Evolutionary conservation across 2,888 invertebrate species (phyloP).

Genomic region (Formica aserva): DNA sequence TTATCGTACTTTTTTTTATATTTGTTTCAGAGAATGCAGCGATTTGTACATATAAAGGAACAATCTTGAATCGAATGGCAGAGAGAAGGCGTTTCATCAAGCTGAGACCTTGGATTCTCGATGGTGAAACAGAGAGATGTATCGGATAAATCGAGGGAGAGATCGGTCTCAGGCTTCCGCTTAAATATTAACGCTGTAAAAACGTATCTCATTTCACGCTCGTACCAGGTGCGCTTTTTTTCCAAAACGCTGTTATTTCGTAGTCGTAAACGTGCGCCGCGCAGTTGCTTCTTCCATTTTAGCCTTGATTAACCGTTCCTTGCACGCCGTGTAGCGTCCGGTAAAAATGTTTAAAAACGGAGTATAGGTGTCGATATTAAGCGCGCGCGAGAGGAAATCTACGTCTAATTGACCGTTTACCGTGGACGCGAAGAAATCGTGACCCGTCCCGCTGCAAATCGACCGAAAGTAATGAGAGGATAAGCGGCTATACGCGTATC

Average conservation of each 20-base stretch:
- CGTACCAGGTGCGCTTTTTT: neutral
- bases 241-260: constrained; percentile 14
- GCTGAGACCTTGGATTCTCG: neutral
- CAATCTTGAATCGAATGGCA: neutral
- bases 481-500: constrained; percentile 44
- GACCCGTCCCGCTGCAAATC: constrained; percentile 21
- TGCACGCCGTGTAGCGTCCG: neutral
- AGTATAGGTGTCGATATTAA: neutral
- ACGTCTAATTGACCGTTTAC: constrained; percentile 20
- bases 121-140: neutral
- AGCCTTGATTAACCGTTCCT: constrained; percentile 14
- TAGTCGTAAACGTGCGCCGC: constrained; percentile 13
- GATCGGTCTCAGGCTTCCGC: constrained; percentile 13
- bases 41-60: neutral
- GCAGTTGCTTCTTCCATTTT: neutral
- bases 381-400: neutral
- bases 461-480: constrained; percentile 63
- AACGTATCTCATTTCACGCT: constrained; percentile 24
- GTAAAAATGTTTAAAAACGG: constrained; percentile 14
- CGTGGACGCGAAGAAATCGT: constrained; percentile 43
- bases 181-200: constrained; percentile 22
- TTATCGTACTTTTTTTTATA: neutral
- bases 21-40: too few species aligned
- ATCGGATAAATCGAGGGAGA: neutral
- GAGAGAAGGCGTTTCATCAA: neutral